Base-by-base conservation (phyloP, 2,113 vertebrate species). In the Chascanopsetta lugubris region DNA sequence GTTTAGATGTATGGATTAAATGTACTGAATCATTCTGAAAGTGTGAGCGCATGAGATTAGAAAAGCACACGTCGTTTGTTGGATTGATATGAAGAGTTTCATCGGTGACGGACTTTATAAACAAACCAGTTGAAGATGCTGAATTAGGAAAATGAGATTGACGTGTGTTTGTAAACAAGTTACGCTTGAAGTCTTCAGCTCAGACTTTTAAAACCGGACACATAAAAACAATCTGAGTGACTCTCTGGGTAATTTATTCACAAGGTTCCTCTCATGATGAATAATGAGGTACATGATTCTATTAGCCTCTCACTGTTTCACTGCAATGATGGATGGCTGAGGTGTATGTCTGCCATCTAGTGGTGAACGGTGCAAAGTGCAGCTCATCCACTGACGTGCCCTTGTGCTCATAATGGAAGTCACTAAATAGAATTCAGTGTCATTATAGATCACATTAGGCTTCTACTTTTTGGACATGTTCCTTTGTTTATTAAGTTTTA, bases 311-410 rank as follows among this genome's bases (percentile, higher is more conserved):
- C 7, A 3, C 12, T 2, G 4, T 20, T 6, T 34, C 18, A 13
- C 6, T 50, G 32, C 12, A n/a, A 1, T 36, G 38, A 8, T 32
- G n/a, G 25, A 0, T 21, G 17, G 47, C 27, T 48, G 27, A 83
- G 43, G 79, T 65, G 34, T 40, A 27, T 26, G 21, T 22, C 0
- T 51, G 27, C 77, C 80, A 82, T 86, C 91, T 86, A 61, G 83
- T 89, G 91, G 87, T 21, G 3, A 2, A 68, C 40, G n/a, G 0
- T 3, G 2, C 2, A 9, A 56, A 62, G 57, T 80, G 69, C 77
- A 53, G 12, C 18, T 54, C 6, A 22, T 69, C 5, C 5, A 13
- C 1, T 20, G 8, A 51, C 2, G 8, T 11, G 4, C 5, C n/a
- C n/a, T n/a, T n/a, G n/a, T n/a, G n/a, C n/a, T n/a, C n/a, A n/a